These are phyloP conservation scores for Lycophotia porphyrea DNA, from an alignment of 2,888 invertebrate species.

Conservation along the genomic window DNA sequence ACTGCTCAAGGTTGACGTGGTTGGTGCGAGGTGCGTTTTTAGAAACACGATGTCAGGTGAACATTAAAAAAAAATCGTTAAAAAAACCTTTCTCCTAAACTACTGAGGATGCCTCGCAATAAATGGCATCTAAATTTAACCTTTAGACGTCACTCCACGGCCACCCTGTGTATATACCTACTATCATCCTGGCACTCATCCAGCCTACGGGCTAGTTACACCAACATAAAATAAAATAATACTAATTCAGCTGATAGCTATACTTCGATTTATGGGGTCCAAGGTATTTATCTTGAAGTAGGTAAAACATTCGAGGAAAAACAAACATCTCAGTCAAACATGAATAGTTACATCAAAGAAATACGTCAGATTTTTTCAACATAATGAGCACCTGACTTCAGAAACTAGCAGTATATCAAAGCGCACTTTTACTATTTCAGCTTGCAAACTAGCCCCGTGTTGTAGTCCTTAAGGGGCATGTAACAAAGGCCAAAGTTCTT, in stretches of 20 bases:
- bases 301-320: background rate
- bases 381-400: conserved; percentile 44
- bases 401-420: conserved; percentile 47
- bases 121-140: background rate
- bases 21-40: background rate
- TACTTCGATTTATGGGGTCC: background rate
- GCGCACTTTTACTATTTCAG: conserved; percentile 30
- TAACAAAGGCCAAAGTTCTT: conserved; percentile 51
- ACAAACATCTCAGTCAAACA: conserved; percentile 6
- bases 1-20: background rate
- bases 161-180: background rate
- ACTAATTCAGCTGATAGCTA: background rate
- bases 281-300: background rate
- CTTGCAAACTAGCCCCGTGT: conserved; percentile 5
- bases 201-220: background rate
- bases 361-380: conserved; percentile 32
- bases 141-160: background rate
- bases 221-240: background rate
- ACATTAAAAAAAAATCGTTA: too few relatives aligned
- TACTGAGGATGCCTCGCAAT: too few relatives aligned
- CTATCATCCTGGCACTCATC: background rate
- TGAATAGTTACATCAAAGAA: conserved; percentile 18
- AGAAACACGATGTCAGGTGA: too few relatives aligned
- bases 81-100: too few relatives aligned
- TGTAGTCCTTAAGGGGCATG: conserved; percentile 25